phyloP scores from a whole-genome alignment of 2,888 invertebrate genomes.

The Apodemia mormo region DNA sequence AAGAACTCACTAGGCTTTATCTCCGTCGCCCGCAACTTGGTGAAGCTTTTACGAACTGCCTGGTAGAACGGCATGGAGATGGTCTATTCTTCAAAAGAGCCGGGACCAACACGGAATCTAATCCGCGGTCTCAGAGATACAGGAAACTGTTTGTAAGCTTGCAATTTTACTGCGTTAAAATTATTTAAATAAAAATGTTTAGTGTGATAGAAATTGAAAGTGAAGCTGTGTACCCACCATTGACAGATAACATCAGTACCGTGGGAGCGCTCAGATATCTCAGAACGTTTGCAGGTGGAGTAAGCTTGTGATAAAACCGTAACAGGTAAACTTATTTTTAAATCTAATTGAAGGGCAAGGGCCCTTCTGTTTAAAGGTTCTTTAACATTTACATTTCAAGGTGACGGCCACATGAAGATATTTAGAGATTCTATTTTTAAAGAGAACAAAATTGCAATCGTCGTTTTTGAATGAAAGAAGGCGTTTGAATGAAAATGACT shows the following conservation, averaged over 20 bases:
- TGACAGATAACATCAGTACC: not conserved
- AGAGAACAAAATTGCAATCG: not conserved
- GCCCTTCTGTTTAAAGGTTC: slow-evolving; percentile 2
- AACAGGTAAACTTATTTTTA: slow-evolving; percentile 11
- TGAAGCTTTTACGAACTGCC: too few relatives aligned
- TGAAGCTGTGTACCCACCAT: not conserved
- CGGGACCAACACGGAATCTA: too few relatives aligned
- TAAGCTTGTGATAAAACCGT: slow-evolving; percentile 3
- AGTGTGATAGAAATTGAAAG: slow-evolving; percentile 1
- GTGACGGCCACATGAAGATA: not conserved
- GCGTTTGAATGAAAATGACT: too few relatives aligned
- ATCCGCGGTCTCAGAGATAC: too few relatives aligned
- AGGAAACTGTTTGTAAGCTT: too few relatives aligned
- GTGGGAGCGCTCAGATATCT: not conserved
- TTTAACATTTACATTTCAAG: not conserved
- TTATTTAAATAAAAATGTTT: not conserved
- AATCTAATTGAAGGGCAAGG: slow-evolving; percentile 15
- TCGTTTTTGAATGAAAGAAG: not conserved
- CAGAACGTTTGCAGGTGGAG: not conserved
- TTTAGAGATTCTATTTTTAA: not conserved
- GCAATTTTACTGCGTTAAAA: too few relatives aligned
- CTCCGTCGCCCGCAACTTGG: too few relatives aligned
- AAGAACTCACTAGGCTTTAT: too few relatives aligned
- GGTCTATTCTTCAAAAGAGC: too few relatives aligned
- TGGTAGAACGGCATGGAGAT: too few relatives aligned